Evolutionary conservation across 2,888 invertebrate species (phyloP).

Genomic region (Drosophila seclusa): DNA sequence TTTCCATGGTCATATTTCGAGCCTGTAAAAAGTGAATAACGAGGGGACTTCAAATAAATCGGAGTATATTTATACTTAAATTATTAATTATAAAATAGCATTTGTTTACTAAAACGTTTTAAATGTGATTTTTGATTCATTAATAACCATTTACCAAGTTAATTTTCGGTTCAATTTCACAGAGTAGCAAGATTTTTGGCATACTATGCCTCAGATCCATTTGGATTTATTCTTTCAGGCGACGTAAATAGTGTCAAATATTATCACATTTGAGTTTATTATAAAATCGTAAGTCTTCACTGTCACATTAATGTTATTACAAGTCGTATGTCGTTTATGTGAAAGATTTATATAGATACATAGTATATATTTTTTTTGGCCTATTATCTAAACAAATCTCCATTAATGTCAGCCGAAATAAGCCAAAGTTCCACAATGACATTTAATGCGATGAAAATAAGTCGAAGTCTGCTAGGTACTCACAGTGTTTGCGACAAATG

Average conservation of each 20-base stretch:
- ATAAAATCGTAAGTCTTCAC: not conserved
- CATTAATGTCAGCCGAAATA: slow-evolving; percentile 22
- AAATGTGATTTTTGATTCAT: not conserved
- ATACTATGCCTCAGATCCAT: rapidly evolving
- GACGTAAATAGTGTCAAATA: not conserved
- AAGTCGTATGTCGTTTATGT: not conserved
- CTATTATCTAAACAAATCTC: slow-evolving; percentile 18
- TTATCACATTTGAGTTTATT: not conserved
- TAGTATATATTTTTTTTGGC: not conserved
- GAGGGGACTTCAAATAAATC: not conserved
- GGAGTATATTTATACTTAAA: not conserved
- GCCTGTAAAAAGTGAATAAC: not conserved
- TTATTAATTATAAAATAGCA: too few relatives aligned
- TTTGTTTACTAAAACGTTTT: not conserved
- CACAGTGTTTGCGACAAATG: slow-evolving; percentile 14
- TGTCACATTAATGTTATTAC: not conserved
- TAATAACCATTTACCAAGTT: not conserved
- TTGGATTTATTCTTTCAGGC: not conserved
- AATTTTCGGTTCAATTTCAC: not conserved
- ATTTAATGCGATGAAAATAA: slow-evolving; percentile 23
- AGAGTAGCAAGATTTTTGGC: not conserved
- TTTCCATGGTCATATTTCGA: not conserved
- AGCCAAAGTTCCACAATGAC: not conserved
- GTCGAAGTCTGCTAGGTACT: slow-evolving; percentile 10
- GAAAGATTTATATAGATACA: slow-evolving; percentile 3